Evolutionary conservation across 2,113 vertebrate genomes (phyloP), one percentile per base, ranked within the genome.

Genomic region (Burhinus oedicnemus): DNA sequence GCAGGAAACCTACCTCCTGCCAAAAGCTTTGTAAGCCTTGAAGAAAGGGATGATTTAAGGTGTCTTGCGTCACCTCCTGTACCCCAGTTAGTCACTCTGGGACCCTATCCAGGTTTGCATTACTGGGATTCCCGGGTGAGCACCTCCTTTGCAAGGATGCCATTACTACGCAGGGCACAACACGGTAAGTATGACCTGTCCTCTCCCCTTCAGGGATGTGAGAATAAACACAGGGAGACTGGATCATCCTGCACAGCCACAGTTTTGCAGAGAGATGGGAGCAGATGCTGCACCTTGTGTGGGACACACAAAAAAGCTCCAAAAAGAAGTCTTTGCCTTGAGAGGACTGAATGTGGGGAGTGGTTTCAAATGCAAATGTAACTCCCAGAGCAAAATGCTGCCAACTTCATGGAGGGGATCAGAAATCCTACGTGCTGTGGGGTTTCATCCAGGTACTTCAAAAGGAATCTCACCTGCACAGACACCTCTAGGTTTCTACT

Each of bases 231-330:
- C 8, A 3, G 6, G 44, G 40, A 61, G 30, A 12, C 17, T 19
- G 2, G 2, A 32, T 21, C n/a, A 21, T 6, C 38, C 38, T 8
- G 4, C 60, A 45, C 11, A 93, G 68, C 22, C 45, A 34, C 7
- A 5, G 16, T 4, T 54, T 47, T 45, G 42, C 61, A 27, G 45
- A 49, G 64, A 44, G 34, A 15, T 22, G 5, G 7, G 9, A 61
- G 36, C 0, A 0, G 60, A 54, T 76, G 8, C 29, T 76, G 62
- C 11, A 22, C 42, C 34, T n/a, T 29, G 7, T 2, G 2, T 25
- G 47, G 8, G 38, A 23, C 10, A 6, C 58, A 54, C 38, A 60
- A 34, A 83, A 83, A 62, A 3, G 1, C 17, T 36, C 45, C 22
- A 42, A 30, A 60, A 64, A 32, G 6, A 51, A 40, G 3, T 15